phyloP scores from a whole-genome alignment of 1,140 invertebrate genomes.

The Pachyrhynchus sulphureomaculatus region DNA sequence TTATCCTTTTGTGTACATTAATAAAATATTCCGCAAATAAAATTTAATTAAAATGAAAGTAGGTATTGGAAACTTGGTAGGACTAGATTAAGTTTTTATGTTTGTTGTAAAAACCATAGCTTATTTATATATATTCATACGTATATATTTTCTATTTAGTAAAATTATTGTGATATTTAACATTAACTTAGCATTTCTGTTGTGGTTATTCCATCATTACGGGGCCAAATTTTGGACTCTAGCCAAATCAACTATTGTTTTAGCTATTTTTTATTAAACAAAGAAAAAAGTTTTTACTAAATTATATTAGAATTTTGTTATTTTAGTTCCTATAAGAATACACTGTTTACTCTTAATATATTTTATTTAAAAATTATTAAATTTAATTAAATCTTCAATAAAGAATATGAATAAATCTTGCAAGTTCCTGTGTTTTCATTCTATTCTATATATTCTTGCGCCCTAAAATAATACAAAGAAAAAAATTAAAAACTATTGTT shows the following conservation, averaged over 20 bases:
- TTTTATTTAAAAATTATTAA: conserved; percentile 24
- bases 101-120: neutral
- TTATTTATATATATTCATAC: neutral
- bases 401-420: too few relatives aligned
- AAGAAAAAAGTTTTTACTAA: conserved; percentile 4
- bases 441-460: conserved; percentile 42
- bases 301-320: neutral
- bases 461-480: conserved; percentile 37
- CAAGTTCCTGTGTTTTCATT: neutral
- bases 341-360: conserved; percentile 23
- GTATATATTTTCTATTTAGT: neutral
- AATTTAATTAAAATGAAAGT: neutral
- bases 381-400: neutral
- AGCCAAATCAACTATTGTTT: neutral
- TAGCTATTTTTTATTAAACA: conserved; percentile 3
- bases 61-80: neutral
- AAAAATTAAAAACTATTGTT: too few relatives aligned
- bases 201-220: conserved; percentile 9
- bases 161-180: conserved; percentile 19
- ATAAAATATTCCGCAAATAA: too few relatives aligned
- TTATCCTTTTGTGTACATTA: too few relatives aligned
- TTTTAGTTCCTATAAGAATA: conserved; percentile 11
- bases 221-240: conserved; percentile 18
- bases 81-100: neutral
- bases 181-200: neutral